Percentiles rank a stretch among this genome's conserved stretches.
These are phyloP conservation scores for Saguinus imperator DNA, from an alignment of 2,113 vertebrate genomes.

Conservation along the genomic window DNA sequence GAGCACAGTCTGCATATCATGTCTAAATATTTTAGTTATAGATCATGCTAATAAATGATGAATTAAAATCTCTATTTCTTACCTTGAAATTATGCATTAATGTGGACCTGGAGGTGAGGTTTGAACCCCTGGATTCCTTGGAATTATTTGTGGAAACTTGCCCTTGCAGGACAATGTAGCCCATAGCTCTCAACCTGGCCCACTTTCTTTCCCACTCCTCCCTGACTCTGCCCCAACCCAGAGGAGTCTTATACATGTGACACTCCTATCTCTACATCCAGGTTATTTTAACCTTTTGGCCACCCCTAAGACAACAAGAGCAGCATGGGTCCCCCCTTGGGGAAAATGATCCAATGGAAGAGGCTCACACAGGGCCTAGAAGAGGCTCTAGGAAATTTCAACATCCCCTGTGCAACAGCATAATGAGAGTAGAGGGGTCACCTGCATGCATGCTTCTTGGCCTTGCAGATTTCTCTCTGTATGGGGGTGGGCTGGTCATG, in stretches of 20 bases:
- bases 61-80: background rate
- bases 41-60: background rate
- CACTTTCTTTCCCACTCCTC: background rate
- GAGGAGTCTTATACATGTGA: background rate
- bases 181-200: background rate
- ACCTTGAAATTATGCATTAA: background rate
- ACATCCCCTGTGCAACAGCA: background rate
- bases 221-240: background rate
- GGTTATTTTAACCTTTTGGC: background rate
- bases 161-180: background rate
- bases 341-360: background rate
- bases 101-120: background rate
- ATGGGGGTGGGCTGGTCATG: background rate
- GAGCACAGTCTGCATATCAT: background rate
- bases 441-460: background rate
- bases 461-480: background rate
- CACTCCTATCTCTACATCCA: background rate
- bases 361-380: background rate
- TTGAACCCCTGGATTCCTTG: background rate
- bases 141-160: background rate
- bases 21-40: conserved; percentile 23
- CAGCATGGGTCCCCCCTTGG: background rate
- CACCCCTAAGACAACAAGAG: background rate
- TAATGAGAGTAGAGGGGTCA: background rate
- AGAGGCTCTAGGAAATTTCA: background rate